Conservation (phyloP, 1,140 invertebrate species). For the Neelides sp. region DNA sequence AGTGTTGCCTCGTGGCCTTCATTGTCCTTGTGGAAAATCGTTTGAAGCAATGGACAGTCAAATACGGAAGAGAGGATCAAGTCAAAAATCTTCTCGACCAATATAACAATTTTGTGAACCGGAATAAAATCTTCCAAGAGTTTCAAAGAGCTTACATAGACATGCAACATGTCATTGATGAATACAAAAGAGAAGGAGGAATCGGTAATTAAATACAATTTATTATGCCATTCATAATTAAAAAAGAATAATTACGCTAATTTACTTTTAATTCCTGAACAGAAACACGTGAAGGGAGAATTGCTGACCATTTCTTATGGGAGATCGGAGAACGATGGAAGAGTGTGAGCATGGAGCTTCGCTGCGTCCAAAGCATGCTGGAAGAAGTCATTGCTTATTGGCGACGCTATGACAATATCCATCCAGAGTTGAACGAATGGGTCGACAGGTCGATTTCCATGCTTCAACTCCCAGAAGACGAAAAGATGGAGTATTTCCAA, state of each 20-base stretch:
- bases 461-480: conserved; percentile 61
- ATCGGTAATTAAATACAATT: conserved; percentile 43
- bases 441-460: conserved; percentile 63
- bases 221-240: not conserved
- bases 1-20: conserved; percentile 79
- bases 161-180: conserved; percentile 79
- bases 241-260: not conserved
- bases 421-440: conserved; percentile 65
- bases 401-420: conserved; percentile 62
- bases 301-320: conserved; percentile 69
- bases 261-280: conserved; percentile 24
- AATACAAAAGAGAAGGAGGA: conserved; percentile 74
- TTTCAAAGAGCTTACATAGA: conserved; percentile 83
- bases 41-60: conserved; percentile 72
- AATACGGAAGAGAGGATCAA: conserved; percentile 70
- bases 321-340: conserved; percentile 80
- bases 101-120: conserved; percentile 80
- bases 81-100: conserved; percentile 72
- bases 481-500: conserved; percentile 64
- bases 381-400: conserved; percentile 80
- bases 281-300: conserved; percentile 58
- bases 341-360: conserved; percentile 72
- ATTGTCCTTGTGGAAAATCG: conserved; percentile 78
- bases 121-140: conserved; percentile 83
- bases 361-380: conserved; percentile 73